A percentile compares a stretch with the other conserved stretches of the same genome.
These are phyloP conservation scores for Frankliniella intonsa DNA, from an alignment of 2,888 invertebrate genomes.

Conservation along the genomic window DNA sequence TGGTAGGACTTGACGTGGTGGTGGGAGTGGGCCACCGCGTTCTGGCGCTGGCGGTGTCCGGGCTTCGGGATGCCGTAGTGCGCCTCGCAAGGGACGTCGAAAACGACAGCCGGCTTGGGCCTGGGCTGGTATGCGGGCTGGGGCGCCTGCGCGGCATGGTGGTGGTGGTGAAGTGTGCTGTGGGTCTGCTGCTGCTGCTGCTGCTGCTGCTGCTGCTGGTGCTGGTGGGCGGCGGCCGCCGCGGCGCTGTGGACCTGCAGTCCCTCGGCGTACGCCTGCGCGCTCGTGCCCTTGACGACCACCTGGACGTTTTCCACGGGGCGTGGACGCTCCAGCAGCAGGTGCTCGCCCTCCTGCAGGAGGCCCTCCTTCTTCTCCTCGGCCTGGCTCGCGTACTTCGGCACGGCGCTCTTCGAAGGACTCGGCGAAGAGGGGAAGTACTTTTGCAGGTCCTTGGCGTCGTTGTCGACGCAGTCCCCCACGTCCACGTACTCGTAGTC, in stretches of 20 bases:
- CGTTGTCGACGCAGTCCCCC: background rate
- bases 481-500: background rate
- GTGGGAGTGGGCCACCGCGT: background rate
- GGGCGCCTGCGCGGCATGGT: background rate
- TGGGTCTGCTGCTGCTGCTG: background rate
- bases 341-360: background rate
- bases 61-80: constrained; percentile 6
- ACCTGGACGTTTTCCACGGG: constrained; percentile 16
- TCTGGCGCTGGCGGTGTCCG: background rate
- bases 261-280: background rate
- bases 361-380: background rate
- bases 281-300: background rate
- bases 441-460: constrained; percentile 13
- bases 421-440: background rate
- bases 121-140: background rate
- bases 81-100: background rate
- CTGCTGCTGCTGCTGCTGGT: background rate
- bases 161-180: background rate
- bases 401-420: background rate
- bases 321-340: background rate
- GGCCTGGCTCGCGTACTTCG: background rate
- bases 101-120: background rate
- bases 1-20: background rate
- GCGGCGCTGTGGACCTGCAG: background rate
- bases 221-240: background rate